These are phyloP conservation scores for Gonatopus flavifemur DNA, from an alignment of 1,140 invertebrate genomes.

Conservation along the genomic window DNA sequence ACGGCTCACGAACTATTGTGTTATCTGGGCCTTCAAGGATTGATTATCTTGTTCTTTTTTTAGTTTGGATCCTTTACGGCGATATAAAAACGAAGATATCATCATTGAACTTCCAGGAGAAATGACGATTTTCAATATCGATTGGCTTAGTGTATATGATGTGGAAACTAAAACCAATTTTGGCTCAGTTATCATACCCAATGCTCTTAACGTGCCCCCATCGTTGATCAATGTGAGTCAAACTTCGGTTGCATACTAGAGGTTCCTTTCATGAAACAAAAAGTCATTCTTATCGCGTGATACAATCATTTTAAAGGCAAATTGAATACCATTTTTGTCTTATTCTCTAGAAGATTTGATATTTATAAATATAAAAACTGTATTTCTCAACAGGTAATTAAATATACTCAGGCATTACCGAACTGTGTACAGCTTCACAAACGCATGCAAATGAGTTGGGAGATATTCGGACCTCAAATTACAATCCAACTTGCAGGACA, in stretches of 20 bases:
- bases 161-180: slow-evolving; percentile 70
- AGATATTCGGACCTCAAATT: slow-evolving; percentile 85
- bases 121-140: slow-evolving; percentile 78
- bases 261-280: too few relatives aligned
- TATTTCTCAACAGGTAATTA: slow-evolving; percentile 42
- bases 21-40: too few relatives aligned
- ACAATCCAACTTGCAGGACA: slow-evolving; percentile 85
- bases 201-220: slow-evolving; percentile 83
- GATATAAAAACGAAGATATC: slow-evolving; percentile 76
- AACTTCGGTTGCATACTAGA: slow-evolving; percentile 4
- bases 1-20: too few relatives aligned
- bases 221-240: slow-evolving; percentile 67
- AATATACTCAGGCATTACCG: slow-evolving; percentile 66
- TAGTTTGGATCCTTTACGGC: slow-evolving; percentile 71
- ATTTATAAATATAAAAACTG: too few relatives aligned
- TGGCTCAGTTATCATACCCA: slow-evolving; percentile 77
- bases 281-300: too few relatives aligned
- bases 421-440: slow-evolving; percentile 86
- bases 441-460: slow-evolving; percentile 83
- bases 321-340: too few relatives aligned
- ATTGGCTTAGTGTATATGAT: slow-evolving; percentile 85
- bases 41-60: not conserved
- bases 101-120: slow-evolving; percentile 79
- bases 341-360: too few relatives aligned
- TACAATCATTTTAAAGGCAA: too few relatives aligned